phyloP scores from a whole-genome alignment of 2,113 vertebrate species.

The Odontophorus gujanensis region DNA sequence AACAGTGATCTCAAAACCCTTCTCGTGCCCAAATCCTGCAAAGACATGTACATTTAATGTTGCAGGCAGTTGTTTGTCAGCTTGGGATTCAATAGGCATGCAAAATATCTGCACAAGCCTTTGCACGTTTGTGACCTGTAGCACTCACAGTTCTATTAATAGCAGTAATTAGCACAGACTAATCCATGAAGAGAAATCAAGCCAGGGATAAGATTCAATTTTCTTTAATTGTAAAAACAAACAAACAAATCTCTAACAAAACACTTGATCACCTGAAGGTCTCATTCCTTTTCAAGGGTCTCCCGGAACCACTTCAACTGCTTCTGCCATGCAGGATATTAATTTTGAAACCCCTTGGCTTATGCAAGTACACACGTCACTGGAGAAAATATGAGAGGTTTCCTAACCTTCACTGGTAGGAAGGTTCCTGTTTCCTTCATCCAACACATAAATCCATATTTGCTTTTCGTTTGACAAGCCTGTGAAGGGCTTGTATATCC shows the following conservation, averaged over 20 bases:
- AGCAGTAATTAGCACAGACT: conserved; percentile 27
- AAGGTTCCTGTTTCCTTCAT: background rate
- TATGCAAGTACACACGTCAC: background rate
- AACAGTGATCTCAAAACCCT: background rate
- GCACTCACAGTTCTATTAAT: background rate
- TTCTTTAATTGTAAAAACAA: background rate
- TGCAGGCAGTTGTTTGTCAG: background rate
- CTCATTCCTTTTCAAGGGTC: background rate
- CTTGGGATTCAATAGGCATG: background rate
- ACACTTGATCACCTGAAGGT: background rate
- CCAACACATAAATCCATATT: conserved; percentile 25
- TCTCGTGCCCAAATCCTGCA: background rate
- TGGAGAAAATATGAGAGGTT: background rate
- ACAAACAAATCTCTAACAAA: background rate
- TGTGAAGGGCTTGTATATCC: conserved; percentile 26
- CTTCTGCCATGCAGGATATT: background rate
- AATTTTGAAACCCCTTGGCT: background rate
- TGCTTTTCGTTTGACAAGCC: conserved; percentile 17
- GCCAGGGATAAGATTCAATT: background rate
- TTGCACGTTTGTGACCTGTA: background rate
- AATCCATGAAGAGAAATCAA: background rate
- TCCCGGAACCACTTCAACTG: background rate
- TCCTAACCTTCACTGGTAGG: background rate
- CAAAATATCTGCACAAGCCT: background rate
- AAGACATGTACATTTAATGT: background rate